Evolutionary conservation across 2,797 vertebrate genomes (phyloP).

Genomic region (Clamator glandarius): DNA sequence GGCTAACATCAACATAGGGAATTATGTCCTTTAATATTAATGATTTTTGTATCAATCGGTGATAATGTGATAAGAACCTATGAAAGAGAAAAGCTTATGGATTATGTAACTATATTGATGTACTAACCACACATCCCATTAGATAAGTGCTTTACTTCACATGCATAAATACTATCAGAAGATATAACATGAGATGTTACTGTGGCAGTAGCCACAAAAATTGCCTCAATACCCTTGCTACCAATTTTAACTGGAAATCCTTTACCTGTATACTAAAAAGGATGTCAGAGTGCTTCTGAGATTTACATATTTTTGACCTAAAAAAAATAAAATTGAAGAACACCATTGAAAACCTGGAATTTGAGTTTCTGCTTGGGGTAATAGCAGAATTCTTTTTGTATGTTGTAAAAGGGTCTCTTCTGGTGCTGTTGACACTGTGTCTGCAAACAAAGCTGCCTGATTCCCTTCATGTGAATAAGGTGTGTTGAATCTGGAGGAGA

Average conservation of each 20-base stretch:
- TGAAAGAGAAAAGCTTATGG: slow-evolving; percentile 20
- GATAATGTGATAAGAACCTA: background rate
- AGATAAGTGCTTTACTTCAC: slow-evolving; percentile 1
- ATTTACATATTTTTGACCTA: background rate
- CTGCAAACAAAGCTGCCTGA: background rate
- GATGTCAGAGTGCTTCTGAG: background rate
- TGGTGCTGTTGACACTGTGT: background rate
- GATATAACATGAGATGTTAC: background rate
- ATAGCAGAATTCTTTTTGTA: background rate
- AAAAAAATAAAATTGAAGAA: background rate
- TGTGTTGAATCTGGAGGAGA: background rate
- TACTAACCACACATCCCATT: background rate
- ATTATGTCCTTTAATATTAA: background rate
- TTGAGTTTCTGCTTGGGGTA: background rate
- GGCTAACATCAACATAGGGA: background rate
- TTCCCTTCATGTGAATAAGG: background rate
- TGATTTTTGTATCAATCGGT: background rate
- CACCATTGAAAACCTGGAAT: background rate
- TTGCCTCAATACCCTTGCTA: background rate
- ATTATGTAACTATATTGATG: slow-evolving; percentile 9
- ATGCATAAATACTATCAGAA: background rate
- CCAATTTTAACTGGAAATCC: background rate
- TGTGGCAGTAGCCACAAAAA: background rate
- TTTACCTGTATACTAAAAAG: background rate
- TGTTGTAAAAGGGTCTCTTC: background rate